Conservation (phyloP, 1,140 invertebrate genomes). For the Hestina assimilis region DNA sequence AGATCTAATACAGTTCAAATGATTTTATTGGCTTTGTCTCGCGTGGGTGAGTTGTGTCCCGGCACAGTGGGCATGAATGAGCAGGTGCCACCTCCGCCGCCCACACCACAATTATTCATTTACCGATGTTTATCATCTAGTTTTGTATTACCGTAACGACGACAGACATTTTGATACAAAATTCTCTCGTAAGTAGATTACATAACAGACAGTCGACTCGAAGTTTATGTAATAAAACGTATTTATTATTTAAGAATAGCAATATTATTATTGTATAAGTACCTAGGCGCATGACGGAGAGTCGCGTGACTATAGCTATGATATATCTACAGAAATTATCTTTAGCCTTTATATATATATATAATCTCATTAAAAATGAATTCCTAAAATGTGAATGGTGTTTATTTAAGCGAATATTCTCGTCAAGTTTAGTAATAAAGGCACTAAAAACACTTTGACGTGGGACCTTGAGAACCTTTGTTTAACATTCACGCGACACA, state of each 20-base stretch:
- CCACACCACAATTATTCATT: constrained; percentile 43
- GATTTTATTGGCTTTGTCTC: constrained; percentile 27
- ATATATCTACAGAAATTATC: too few species aligned
- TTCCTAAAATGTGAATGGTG: too few species aligned
- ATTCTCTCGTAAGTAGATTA: neutral
- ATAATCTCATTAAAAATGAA: too few species aligned
- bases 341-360: too few species aligned
- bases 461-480: too few species aligned
- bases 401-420: too few species aligned
- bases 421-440: too few species aligned
- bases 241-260: too few species aligned
- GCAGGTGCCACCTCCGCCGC: constrained; percentile 52
- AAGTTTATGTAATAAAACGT: too few species aligned
- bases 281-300: too few species aligned
- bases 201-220: neutral
- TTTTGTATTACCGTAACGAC: constrained; percentile 3
- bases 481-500: neutral
- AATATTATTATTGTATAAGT: too few species aligned
- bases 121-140: constrained; percentile 34
- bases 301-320: too few species aligned
- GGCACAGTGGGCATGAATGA: constrained; percentile 41
- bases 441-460: neutral
- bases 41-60: constrained; percentile 36
- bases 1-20: constrained; percentile 36
- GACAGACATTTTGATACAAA: neutral